Percentiles rank a stretch among this genome's conserved stretches.
Evolutionary conservation across 2,797 vertebrate species (phyloP).

Genomic region (Sarcoramphus papa): DNA sequence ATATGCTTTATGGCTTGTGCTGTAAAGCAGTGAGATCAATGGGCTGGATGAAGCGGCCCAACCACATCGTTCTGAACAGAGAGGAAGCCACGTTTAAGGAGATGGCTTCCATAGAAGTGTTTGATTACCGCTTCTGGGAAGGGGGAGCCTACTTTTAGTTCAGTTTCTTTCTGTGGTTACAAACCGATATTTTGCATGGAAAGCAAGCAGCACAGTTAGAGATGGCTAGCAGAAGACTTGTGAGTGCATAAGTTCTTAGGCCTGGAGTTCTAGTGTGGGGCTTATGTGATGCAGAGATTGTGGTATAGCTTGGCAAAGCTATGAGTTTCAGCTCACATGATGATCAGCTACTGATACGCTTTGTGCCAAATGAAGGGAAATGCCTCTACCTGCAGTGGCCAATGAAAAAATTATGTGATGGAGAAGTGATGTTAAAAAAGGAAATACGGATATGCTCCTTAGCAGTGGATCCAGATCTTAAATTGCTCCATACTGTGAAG

Average conservation of each 20-base stretch:
- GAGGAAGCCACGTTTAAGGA: neutral
- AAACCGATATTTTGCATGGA: neutral
- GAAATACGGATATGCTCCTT: neutral
- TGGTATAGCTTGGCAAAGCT: neutral
- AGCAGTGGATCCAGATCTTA: neutral
- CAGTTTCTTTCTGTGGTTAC: neutral
- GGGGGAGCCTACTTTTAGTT: neutral
- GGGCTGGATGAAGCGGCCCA: neutral
- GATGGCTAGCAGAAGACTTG: neutral
- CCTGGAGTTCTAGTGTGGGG: neutral
- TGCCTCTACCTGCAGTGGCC: neutral
- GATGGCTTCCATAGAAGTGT: neutral
- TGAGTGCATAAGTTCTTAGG: neutral
- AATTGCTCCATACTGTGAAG: neutral
- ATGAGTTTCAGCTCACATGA: neutral
- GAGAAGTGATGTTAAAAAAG: neutral
- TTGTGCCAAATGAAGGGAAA: neutral
- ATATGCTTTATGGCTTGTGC: neutral
- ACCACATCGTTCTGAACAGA: neutral
- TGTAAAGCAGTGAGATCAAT: neutral
- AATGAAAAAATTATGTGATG: neutral
- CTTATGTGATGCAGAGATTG: neutral
- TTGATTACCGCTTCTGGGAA: neutral
- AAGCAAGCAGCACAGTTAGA: neutral
- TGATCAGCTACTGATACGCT: neutral